Evolutionary conservation across 2,113 vertebrate genomes (phyloP), one percentile per base, ranked within the genome.

Genomic region (Cichladusa arquata): DNA sequence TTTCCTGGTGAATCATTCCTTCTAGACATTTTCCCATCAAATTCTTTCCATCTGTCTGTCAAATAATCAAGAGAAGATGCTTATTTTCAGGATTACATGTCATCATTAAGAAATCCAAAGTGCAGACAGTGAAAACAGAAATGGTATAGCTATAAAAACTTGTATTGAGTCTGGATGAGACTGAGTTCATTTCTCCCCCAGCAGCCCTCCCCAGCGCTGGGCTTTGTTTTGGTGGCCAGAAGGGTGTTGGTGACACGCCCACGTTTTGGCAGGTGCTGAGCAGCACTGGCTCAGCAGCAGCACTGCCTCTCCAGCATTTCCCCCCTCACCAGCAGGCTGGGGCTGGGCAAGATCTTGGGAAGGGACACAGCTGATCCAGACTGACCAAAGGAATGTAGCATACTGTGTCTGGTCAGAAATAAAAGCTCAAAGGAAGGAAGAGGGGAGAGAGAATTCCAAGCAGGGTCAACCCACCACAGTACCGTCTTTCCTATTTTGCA

Each of bases 101-200:
- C 26, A 60, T 17, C 24, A 44, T 56, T 60, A 18, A 25, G 56
- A 92, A 67, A 78, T 47, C 8, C 26, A 58, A 40, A 38, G 17
- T 17, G 9, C 10, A 56, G 40, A 18, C 5, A 51, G 7, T 26
- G 29, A 76, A 44, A 91, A 6, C 5, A 65, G 54, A 78, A 48
- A 61, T 9, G 3, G 1, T 33, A 3, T 33, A 28, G 8, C 8
- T 57, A 77, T 29, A 19, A 38, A 81, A 57, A 6, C 4, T 57
- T 31, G 16, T 15, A 7, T 11, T 31, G 11, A 3, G 5, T 60
- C 13, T n/a, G 11, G 24, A 5, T 24, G 8, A 51, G 34, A 15
- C 1, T 3, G 60, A 60, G 19, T 12, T 74, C 1, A 12, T 66
- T 58, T 58, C 2, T 19, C 8, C 10, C 26, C 5, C 1, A 44